Evolutionary conservation across 2,888 invertebrate species (phyloP).

Genomic region (Oxytorus armatus): DNA sequence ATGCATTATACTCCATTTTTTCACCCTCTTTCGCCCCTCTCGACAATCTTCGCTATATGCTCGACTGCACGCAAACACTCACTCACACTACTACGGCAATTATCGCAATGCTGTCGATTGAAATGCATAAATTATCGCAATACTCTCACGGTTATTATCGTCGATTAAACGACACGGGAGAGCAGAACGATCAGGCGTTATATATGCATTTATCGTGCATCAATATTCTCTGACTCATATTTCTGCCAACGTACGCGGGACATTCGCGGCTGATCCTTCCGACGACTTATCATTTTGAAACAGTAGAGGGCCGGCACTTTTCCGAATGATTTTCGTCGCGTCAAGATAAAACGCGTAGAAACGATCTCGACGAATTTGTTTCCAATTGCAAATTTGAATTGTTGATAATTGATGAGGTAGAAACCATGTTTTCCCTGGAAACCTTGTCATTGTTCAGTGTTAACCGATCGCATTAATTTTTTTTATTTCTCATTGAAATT

Average conservation of each 20-base stretch:
- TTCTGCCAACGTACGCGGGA: not conserved
- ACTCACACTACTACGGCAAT: not conserved
- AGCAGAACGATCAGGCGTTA: not conserved
- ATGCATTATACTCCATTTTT: conserved; percentile 32
- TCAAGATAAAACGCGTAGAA: not conserved
- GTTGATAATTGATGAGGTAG: too few species aligned
- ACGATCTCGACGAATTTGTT: not conserved
- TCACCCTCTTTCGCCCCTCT: not conserved
- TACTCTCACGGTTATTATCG: conserved; percentile 67
- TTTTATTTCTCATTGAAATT: not conserved
- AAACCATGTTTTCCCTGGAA: too few species aligned
- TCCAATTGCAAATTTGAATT: too few species aligned
- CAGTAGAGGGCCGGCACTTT: too few species aligned
- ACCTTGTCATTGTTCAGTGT: not conserved
- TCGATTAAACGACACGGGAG: conserved; percentile 71
- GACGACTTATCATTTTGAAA: not conserved
- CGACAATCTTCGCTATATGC: conserved; percentile 14
- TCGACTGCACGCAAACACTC: conserved; percentile 1
- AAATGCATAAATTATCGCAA: conserved; percentile 71
- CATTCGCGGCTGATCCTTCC: not conserved
- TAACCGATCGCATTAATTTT: not conserved
- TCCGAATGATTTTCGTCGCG: too few species aligned
- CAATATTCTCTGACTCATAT: conserved; percentile 67
- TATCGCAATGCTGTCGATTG: conserved; percentile 48
- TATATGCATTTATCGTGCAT: conserved; percentile 70